phyloP scores from a whole-genome alignment of 2,113 vertebrate genomes.

The Centropristis striata region DNA sequence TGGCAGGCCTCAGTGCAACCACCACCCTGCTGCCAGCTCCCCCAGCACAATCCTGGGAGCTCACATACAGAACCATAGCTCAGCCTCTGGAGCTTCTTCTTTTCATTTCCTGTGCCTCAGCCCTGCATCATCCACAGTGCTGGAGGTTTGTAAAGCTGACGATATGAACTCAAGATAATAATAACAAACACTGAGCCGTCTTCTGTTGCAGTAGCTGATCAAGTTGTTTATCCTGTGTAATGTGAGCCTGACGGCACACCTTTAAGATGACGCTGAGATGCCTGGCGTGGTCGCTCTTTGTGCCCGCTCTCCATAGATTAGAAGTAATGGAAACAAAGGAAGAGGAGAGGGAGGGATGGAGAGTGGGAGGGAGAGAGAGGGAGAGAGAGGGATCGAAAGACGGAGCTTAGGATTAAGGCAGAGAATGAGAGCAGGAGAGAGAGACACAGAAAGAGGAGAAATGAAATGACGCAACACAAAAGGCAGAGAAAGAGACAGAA shows the following conservation, averaged over 20 bases:
- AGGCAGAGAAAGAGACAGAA: constrained; percentile 9
- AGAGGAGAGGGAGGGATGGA: constrained; percentile 32
- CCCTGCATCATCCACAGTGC: constrained; percentile 16
- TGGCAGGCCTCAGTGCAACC: constrained; percentile 65
- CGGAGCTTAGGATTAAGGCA: neutral
- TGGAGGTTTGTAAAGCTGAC: neutral
- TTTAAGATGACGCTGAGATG: constrained; percentile 38
- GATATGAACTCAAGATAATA: constrained; percentile 3
- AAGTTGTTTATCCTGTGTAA: constrained; percentile 28
- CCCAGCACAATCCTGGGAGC: constrained; percentile 64
- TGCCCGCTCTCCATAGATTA: constrained; percentile 42
- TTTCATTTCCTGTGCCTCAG: constrained; percentile 49
- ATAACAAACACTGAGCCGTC: neutral
- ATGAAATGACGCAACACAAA: constrained; percentile 8
- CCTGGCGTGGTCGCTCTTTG: constrained; percentile 55
- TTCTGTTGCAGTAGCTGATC: neutral
- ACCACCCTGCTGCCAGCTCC: constrained; percentile 16
- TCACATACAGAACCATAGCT: constrained; percentile 72
- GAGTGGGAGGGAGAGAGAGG: constrained; percentile 30
- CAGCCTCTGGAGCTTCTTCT: constrained; percentile 12
- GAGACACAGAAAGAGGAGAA: constrained; percentile 36
- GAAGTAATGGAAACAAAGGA: constrained; percentile 67
- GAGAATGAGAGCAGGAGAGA: constrained; percentile 7
- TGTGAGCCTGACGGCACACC: constrained; percentile 31
- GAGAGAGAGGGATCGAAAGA: constrained; percentile 1